Conservation (phyloP, 2,797 vertebrate species). For the Corythornis leucogaster region DNA sequence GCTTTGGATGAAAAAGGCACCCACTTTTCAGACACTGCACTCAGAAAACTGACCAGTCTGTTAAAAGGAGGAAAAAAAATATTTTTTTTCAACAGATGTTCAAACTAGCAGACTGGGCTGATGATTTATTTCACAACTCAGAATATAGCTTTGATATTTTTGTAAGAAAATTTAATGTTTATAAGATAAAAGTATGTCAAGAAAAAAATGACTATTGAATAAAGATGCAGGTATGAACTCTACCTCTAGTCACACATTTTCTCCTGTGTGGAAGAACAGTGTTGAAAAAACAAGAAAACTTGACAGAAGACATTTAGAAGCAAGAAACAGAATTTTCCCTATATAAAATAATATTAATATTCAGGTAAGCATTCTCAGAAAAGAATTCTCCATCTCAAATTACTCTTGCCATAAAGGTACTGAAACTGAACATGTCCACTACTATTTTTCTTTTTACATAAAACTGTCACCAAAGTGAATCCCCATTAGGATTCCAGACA, state of each 20-base stretch:
- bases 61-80: neutral
- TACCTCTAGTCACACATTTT: neutral
- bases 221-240: neutral
- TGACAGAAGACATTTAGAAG: neutral
- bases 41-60: neutral
- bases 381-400: too few species aligned
- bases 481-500: too few species aligned
- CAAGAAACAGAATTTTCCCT: neutral
- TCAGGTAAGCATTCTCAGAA: too few species aligned
- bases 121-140: neutral
- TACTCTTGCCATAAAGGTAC: too few species aligned
- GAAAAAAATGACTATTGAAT: neutral
- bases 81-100: neutral
- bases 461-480: too few species aligned
- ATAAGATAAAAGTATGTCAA: neutral
- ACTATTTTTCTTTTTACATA: too few species aligned
- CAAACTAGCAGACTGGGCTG: neutral
- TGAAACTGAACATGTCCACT: too few species aligned
- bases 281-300: neutral
- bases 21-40: neutral
- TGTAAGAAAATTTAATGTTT: neutral
- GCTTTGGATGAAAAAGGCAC: neutral
- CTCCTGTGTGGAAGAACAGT: neutral
- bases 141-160: neutral
- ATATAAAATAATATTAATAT: too few species aligned